Evolutionary conservation across 1,140 invertebrate genomes (phyloP), one percentile per base, ranked within the genome.

Genomic region (Anastatus disparis): DNA sequence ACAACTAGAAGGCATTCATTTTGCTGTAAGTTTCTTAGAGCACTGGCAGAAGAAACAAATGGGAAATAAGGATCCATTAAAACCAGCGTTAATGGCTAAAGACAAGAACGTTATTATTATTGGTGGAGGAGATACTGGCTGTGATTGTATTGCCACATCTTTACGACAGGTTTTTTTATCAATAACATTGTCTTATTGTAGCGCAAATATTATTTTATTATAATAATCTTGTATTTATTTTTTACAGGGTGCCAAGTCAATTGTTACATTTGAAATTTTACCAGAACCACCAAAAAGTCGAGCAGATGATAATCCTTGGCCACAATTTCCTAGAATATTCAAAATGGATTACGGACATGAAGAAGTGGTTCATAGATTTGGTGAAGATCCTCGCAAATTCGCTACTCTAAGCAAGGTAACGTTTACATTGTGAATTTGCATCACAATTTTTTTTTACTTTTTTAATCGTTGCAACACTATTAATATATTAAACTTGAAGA

Each of bases 281-380:
- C 97, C 97, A 0, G 91, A 95, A 78, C 98, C 98, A 24, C 93
- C 96, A 44, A 86, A 88, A 13, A 88, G 87, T 26, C 88, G 98
- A 29, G 91, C 91, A 10, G 85, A 87, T 13, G 95, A 96, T 81
- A 99, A 99, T 85, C 98, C 98, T 7, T 99, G 98, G 98, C 98
- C 98, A 27, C 96, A 98, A 78, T 99, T 94, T 91, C 97, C 98
- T 0, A 89, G 95, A 80, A 93, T 99, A 8, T 98, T 99, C 87
- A 93, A 97, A 76, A 93, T 99, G 2, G 98, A 99, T 84, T 99
- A 99, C 82, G 98, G 98, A 0, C 98, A 99, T 79, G 97, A 99
- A 81, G 98, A 99, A 87, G 96, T 97, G 8, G 72, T 78, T 3
- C 61, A 97, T 0, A 95, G 95, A 81, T 95, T 92, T 86, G 97